Conservation (phyloP, 2,113 vertebrate species). For the Scytalopus superciliaris region DNA sequence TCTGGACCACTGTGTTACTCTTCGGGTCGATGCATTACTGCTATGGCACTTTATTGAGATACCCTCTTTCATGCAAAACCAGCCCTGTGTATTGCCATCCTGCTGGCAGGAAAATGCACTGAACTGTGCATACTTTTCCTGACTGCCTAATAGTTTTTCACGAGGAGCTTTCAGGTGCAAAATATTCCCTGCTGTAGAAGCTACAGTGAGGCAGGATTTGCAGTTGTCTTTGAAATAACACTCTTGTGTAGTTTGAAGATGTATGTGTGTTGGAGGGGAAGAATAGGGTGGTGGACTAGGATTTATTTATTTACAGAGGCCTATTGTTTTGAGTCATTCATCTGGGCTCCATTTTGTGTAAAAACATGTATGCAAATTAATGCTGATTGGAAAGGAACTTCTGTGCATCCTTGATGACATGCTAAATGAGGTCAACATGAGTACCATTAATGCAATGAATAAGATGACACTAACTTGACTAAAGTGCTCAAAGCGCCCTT, state of each 20-base stretch:
- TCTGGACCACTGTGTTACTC: background rate
- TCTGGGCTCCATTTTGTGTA: background rate
- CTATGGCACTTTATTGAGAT: background rate
- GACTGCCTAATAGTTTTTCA: background rate
- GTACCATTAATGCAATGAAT: background rate
- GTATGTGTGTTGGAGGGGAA: background rate
- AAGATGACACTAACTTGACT: background rate
- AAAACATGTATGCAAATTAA: constrained; percentile 23
- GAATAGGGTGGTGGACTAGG: background rate
- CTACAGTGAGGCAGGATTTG: background rate
- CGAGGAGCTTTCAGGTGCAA: background rate
- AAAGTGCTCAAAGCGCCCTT: background rate
- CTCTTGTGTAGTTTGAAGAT: background rate
- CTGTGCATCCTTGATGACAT: background rate
- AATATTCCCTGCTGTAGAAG: background rate
- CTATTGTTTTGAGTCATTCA: background rate
- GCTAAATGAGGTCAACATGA: background rate
- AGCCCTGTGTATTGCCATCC: background rate
- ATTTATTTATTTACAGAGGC: background rate
- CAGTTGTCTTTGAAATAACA: background rate
- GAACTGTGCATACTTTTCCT: background rate
- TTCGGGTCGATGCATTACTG: background rate
- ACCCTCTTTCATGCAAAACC: background rate
- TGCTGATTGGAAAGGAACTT: background rate
- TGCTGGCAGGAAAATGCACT: background rate